phyloP scores from a whole-genome alignment of 2,888 invertebrate genomes.

The Microchrysa polita region DNA sequence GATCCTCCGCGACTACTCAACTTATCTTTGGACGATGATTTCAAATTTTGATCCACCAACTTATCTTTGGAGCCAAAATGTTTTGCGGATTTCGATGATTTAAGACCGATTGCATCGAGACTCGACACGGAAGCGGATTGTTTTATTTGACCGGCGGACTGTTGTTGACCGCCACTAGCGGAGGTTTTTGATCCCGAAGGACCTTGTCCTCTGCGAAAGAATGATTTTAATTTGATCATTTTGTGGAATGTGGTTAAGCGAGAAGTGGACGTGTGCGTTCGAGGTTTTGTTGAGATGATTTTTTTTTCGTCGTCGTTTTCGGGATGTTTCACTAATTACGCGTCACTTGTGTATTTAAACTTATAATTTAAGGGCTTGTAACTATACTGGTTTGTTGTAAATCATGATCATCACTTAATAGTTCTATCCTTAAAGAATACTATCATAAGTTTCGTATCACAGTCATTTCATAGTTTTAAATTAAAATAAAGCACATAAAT shows the following conservation, averaged over 20 bases:
- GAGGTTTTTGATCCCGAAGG: conserved; percentile 60
- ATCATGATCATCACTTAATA: conserved; percentile 36
- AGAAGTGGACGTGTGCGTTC: too few species aligned
- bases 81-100: conserved; percentile 63
- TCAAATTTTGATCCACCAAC: conserved; percentile 61
- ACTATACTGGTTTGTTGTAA: conserved; percentile 28
- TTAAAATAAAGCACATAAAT: conserved; percentile 2
- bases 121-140: conserved; percentile 74
- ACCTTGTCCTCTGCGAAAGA: conserved; percentile 87
- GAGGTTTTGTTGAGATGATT: conserved; percentile 14
- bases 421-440: conserved; percentile 1
- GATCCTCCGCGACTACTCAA: conserved; percentile 58
- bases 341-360: not conserved
- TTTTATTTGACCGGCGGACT: conserved; percentile 60
- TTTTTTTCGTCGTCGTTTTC: not conserved
- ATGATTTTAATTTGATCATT: conserved; percentile 92
- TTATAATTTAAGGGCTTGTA: not conserved
- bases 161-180: conserved; percentile 23
- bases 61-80: conserved; percentile 60
- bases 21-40: conserved; percentile 54
- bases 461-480: conserved; percentile 23
- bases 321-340: conserved; percentile 4
- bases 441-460: conserved; percentile 38
- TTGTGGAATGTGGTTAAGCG: conserved; percentile 60
- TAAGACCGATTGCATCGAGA: conserved; percentile 69